These are phyloP conservation scores for Spinus pinus DNA, from an alignment of 2,797 vertebrate genomes.

Conservation along the genomic window DNA sequence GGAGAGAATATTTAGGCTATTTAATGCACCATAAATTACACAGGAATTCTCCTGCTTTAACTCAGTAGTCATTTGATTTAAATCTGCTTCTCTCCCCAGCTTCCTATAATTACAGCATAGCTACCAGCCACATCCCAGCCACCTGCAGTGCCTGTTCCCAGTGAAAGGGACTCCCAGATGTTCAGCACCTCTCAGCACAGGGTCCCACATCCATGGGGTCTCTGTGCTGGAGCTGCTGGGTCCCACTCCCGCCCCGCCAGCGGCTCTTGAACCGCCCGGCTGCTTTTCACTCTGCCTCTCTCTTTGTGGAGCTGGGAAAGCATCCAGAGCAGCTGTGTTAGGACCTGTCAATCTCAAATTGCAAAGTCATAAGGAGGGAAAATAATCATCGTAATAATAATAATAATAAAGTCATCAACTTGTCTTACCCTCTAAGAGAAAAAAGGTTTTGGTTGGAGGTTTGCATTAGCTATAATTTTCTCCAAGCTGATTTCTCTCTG, in stretches of 20 bases:
- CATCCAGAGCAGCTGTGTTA: constrained; percentile 65
- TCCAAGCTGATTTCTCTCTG: constrained; percentile 17
- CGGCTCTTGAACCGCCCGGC: not conserved
- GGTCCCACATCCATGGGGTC: not conserved
- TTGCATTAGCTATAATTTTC: constrained; percentile 49
- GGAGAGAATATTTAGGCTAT: not conserved
- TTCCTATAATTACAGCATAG: not conserved
- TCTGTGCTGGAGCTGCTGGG: not conserved
- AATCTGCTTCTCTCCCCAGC: not conserved
- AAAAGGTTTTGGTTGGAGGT: constrained; percentile 38
- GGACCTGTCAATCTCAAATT: constrained; percentile 48
- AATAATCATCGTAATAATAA: constrained; percentile 57
- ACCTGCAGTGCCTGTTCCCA: constrained; percentile 17
- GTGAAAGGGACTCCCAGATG: constrained; percentile 36
- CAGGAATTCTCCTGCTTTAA: not conserved
- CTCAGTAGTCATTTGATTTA: not conserved
- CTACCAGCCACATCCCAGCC: not conserved
- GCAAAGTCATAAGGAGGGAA: constrained; percentile 62
- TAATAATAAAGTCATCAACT: constrained; percentile 66
- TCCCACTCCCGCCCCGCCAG: not conserved
- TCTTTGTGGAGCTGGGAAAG: constrained; percentile 58
- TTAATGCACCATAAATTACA: constrained; percentile 13
- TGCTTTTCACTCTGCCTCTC: not conserved
- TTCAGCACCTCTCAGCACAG: not conserved
- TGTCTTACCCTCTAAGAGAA: constrained; percentile 25